Evolutionary conservation across 2,113 vertebrate species (phyloP).

Genomic region (Thymallus thymallus): DNA sequence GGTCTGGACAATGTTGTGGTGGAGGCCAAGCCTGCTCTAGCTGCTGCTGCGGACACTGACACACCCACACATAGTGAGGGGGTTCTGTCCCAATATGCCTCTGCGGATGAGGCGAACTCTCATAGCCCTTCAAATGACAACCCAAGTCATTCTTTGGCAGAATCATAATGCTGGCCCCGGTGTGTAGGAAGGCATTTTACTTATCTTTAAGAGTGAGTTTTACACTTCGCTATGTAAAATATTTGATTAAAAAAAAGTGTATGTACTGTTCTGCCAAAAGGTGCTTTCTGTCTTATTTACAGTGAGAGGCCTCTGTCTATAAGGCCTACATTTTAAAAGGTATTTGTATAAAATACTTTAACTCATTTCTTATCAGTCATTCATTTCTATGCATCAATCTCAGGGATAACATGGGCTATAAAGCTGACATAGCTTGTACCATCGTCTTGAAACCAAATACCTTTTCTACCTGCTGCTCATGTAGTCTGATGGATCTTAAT

Average conservation of each 20-base stretch:
- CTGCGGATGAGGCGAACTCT: background rate
- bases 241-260: background rate
- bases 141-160: background rate
- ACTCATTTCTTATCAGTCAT: background rate
- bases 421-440: constrained; percentile 1
- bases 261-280: constrained; percentile 1
- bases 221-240: background rate
- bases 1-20: background rate
- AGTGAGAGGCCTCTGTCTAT: background rate
- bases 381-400: background rate
- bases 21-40: background rate
- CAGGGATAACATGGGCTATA: constrained; percentile 3
- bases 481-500: background rate
- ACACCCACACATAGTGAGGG: background rate
- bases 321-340: background rate
- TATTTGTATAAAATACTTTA: background rate
- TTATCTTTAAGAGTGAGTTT: background rate
- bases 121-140: background rate
- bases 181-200: background rate
- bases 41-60: background rate
- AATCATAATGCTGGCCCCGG: background rate
- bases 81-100: background rate
- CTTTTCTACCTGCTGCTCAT: background rate
- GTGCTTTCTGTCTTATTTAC: background rate
- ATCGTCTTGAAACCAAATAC: constrained; percentile 3